Evolutionary conservation across 2,113 vertebrate genomes (phyloP).

Genomic region (Pao palembangensis): DNA sequence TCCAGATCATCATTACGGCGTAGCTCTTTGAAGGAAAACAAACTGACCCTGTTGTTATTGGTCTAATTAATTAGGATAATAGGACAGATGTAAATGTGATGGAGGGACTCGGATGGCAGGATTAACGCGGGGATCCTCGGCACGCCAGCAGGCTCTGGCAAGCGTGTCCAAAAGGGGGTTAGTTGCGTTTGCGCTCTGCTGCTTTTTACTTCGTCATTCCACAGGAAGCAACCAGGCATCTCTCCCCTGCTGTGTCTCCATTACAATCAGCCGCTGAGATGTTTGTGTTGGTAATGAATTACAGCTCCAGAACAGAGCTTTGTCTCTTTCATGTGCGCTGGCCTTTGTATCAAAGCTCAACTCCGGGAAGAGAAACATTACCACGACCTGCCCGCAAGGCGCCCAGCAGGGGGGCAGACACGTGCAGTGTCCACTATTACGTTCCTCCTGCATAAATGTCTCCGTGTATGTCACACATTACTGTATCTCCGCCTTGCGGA

Average conservation of each 20-base stretch:
- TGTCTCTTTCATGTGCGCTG: constrained; percentile 16
- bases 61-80: constrained; percentile 64
- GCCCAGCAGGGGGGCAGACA: constrained; percentile 41
- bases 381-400: constrained; percentile 36
- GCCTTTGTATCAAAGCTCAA: constrained; percentile 46
- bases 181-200: constrained; percentile 14
- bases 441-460: too few relatives aligned
- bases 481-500: too few relatives aligned
- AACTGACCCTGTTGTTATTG: constrained; percentile 47
- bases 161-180: constrained; percentile 13
- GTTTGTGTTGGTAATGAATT: constrained; percentile 26
- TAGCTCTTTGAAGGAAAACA: constrained; percentile 49
- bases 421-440: too few relatives aligned
- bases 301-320: constrained; percentile 11
- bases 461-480: too few relatives aligned
- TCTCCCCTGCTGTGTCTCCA: constrained; percentile 4
- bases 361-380: constrained; percentile 44
- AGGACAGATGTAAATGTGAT: constrained; percentile 52
- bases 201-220: constrained; percentile 20
- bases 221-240: too few relatives aligned
- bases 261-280: constrained; percentile 17
- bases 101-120: constrained; percentile 44
- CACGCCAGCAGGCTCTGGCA: background rate
- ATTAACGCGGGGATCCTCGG: constrained; percentile 30
- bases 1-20: constrained; percentile 46